A percentile compares a stretch with the other conserved stretches of the same genome.
These are phyloP conservation scores for Petrosia ficiformis DNA, from an alignment of 37 sponge, comb jelly and placozoan genomes.

Conservation along the genomic window DNA sequence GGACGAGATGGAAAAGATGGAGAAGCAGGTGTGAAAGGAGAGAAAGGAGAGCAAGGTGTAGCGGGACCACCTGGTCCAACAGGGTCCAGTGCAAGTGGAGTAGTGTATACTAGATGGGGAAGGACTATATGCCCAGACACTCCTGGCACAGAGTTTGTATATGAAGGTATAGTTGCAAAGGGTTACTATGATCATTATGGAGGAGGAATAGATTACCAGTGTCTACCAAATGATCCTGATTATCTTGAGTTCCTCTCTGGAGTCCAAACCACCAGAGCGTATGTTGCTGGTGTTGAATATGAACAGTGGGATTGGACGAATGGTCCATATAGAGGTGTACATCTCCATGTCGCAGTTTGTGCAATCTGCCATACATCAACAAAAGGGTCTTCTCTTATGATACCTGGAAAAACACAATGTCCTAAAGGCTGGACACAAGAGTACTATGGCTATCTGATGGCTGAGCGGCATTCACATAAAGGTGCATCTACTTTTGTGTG, in stretches of 20 bases:
- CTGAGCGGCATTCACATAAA: slow-evolving; percentile 1
- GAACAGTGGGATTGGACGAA: neutral
- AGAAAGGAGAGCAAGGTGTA: too few relatives aligned
- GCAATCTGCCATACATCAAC: slow-evolving; percentile 45
- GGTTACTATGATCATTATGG: slow-evolving; percentile 1
- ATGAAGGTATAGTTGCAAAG: slow-evolving; percentile 6
- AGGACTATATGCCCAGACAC: too few relatives aligned
- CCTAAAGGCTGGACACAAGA: slow-evolving; percentile 42
- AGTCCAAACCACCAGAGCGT: slow-evolving; percentile 18
- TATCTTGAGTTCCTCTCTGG: slow-evolving; percentile 17
- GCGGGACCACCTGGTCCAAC: slow-evolving; percentile 2
- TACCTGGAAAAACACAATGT: slow-evolving; percentile 35
- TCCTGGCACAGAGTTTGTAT: slow-evolving; percentile 14
- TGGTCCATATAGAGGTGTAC: slow-evolving; percentile 7
- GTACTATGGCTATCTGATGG: slow-evolving; percentile 57
- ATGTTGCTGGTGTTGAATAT: slow-evolving; percentile 39
- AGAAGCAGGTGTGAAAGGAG: neutral
- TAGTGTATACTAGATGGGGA: slow-evolving; percentile 23
- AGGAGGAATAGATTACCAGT: slow-evolving; percentile 24
- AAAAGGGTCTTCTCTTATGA: slow-evolving; percentile 14
- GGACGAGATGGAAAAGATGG: too few relatives aligned
- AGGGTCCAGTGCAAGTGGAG: slow-evolving; percentile 14
- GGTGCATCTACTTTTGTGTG: slow-evolving; percentile 26
- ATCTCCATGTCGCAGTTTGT: slow-evolving; percentile 35
- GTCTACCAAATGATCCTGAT: slow-evolving; percentile 17